Evolutionary conservation across 2,797 vertebrate species (phyloP), one percentile per base, ranked within the genome.

Genomic region (Salarias fasciatus): DNA sequence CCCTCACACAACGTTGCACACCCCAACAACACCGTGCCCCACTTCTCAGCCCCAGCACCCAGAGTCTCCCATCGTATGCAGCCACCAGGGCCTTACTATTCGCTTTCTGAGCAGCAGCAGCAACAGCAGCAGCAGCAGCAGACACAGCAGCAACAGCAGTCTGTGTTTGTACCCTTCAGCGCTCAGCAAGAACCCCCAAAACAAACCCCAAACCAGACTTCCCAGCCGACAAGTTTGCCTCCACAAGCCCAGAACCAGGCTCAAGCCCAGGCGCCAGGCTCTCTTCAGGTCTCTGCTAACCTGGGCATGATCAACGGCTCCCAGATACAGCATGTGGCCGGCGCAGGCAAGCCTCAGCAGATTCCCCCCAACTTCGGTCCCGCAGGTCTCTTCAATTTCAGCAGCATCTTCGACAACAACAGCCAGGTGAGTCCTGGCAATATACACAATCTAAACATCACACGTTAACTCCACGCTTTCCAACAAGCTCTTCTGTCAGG

Each of bases 381-480:
- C 47, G 94, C 96, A 43, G 96, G 96, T 24, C 94, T 98, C 83
- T 97, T 99, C 90, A 97, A 95, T 93, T 98, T 99, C 91, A 97
- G 96, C 91, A 99, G 95, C 91, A 97, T 98, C 87, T 98, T 98
- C 75, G 96, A 99, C 75, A 96, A 90, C 88, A 97, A 90, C 12
- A 92, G 13, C 87, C 91, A 92, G 88, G 91, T 88, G 46, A 31
- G 70, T 58, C 42, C 4, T 35, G 33, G 33, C 33, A 35, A 35
- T 35, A 35, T 35, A 6, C 33, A 35, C 33, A 35, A 24, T n/a
- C n/a, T 24, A 18, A 24, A 18, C 18, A 24, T 24, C 18, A 24
- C 2, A 18, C 3, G 2, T 24, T 24, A 3, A 24, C 18, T 24
- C 24, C 18, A 24, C 24, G 24, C 3, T 24, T n/a, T n/a, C n/a